Conservation (phyloP, 2,113 vertebrate genomes). For the Piprites chloris region DNA sequence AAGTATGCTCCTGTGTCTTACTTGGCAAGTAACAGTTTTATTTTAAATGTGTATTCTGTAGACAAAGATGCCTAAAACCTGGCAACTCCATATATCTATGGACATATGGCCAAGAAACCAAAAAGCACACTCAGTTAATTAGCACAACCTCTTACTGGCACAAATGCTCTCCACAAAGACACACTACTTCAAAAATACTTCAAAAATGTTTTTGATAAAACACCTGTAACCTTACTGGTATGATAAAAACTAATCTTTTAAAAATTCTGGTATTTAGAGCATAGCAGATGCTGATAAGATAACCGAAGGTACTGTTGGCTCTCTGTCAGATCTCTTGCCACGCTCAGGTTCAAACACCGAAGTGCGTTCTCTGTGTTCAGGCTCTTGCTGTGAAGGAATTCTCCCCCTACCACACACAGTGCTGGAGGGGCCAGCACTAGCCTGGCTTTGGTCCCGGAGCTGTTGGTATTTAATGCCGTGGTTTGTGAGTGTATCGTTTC, state of each 20-base stretch:
- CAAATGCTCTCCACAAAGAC: neutral
- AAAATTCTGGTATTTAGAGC: neutral
- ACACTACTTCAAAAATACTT: neutral
- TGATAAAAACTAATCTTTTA: neutral
- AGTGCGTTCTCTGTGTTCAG: accelerated
- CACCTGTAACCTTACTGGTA: neutral
- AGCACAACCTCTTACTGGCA: neutral
- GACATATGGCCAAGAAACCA: neutral
- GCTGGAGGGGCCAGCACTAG: neutral
- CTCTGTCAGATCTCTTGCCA: neutral
- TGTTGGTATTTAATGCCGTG: neutral
- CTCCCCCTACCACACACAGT: neutral
- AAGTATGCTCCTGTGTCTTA: slow-evolving; percentile 95
- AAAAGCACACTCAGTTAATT: neutral
- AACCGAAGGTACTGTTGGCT: neutral
- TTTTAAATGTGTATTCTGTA: neutral
- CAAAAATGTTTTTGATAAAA: neutral
- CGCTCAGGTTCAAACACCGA: neutral
- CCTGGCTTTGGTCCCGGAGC: neutral
- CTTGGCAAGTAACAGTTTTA: slow-evolving; percentile 78
- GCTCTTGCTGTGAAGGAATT: neutral
- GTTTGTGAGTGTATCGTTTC: neutral
- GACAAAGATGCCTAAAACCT: neutral
- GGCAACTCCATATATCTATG: accelerated
- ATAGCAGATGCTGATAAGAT: neutral